Evolutionary conservation across 2,113 vertebrate genomes (phyloP).

Genomic region (Turnix velox): DNA sequence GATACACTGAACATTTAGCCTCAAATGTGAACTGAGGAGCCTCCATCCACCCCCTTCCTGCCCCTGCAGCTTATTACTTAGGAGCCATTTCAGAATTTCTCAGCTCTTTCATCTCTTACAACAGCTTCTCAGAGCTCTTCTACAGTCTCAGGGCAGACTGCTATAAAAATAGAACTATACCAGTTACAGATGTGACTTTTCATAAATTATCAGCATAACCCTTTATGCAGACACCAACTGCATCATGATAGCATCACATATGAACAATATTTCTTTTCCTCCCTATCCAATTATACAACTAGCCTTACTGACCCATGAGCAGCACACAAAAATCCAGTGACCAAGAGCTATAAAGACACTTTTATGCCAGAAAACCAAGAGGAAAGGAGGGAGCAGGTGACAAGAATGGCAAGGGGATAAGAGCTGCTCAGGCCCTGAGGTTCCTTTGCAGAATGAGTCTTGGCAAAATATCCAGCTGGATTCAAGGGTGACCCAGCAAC

Average conservation of each 20-base stretch:
- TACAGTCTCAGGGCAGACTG: neutral
- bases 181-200: neutral
- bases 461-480: neutral
- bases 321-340: neutral
- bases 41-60: neutral
- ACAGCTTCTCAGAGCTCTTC: neutral
- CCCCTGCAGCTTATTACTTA: neutral
- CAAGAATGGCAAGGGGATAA: neutral
- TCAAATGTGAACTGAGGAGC: neutral
- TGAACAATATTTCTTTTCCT: neutral
- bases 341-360: neutral
- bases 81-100: neutral
- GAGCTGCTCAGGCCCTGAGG: neutral
- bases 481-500: neutral
- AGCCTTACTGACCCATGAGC: neutral
- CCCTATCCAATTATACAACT: neutral
- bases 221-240: neutral
- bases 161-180: neutral
- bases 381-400: neutral
- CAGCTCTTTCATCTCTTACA: neutral
- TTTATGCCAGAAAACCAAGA: neutral
- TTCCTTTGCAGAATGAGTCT: neutral
- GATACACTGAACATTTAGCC: neutral
- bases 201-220: neutral
- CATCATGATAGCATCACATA: neutral